Evolutionary conservation across 2,113 vertebrate species (phyloP).

Genomic region (Dasyprocta punctata): DNA sequence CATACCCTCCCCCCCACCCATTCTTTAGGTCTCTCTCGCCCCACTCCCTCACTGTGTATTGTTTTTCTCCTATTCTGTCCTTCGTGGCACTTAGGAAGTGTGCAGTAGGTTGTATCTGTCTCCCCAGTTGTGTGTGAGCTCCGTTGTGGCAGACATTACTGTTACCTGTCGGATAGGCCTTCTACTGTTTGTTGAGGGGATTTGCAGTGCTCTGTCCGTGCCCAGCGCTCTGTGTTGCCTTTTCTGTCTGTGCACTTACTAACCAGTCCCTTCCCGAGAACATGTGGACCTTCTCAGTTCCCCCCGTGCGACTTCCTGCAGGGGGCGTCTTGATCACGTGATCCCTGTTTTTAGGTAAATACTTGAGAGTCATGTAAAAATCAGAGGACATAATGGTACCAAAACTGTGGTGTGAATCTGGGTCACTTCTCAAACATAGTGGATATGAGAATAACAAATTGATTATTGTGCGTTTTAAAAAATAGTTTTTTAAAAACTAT

Average conservation of each 20-base stretch:
- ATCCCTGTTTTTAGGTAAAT: background rate
- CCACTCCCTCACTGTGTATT: background rate
- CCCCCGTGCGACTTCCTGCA: background rate
- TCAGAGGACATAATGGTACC: background rate
- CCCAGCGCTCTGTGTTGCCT: background rate
- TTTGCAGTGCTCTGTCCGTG: background rate
- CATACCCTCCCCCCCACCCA: accelerated
- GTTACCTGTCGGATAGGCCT: background rate
- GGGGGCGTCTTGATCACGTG: background rate
- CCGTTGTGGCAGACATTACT: background rate
- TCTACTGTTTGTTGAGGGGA: background rate
- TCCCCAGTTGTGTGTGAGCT: background rate
- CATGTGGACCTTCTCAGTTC: conserved; percentile 6
- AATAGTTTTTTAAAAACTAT: background rate
- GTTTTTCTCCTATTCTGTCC: background rate
- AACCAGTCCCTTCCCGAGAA: background rate
- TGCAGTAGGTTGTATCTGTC: background rate
- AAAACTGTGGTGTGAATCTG: background rate
- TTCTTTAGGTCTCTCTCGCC: background rate
- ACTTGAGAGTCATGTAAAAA: background rate
- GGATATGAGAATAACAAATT: background rate
- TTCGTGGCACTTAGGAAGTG: background rate
- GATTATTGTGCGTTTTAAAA: background rate
- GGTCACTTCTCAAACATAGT: background rate
- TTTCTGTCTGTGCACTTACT: background rate